Percentiles rank a stretch among this genome's conserved stretches.
These are phyloP conservation scores for Polyommatus iphigenia DNA, from an alignment of 2,888 invertebrate species.

Conservation along the genomic window DNA sequence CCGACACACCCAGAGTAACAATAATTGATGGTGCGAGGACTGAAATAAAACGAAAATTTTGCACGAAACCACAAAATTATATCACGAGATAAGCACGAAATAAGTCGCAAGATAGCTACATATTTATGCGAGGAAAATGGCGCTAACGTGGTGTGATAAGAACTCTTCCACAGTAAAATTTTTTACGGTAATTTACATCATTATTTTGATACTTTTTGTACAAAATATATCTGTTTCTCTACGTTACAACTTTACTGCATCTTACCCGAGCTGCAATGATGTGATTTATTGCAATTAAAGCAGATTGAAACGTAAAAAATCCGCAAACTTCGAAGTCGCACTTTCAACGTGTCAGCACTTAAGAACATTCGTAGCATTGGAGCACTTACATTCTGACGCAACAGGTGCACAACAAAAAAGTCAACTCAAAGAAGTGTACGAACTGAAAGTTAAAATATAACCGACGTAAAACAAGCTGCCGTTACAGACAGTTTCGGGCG, in stretches of 20 bases:
- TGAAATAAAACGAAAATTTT: background rate
- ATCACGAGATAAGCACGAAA: conserved; percentile 10
- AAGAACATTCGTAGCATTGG: conserved; percentile 60
- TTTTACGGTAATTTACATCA: background rate
- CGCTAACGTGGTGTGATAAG: conserved; percentile 1
- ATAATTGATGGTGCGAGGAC: background rate
- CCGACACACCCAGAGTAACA: background rate
- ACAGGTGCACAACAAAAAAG: conserved; percentile 49
- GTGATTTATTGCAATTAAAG: conserved; percentile 46
- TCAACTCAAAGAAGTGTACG: conserved; percentile 63
- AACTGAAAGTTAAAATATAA: conserved; percentile 56
- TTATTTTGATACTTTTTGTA: background rate
- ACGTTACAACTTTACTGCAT: background rate
- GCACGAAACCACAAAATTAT: conserved; percentile 5
- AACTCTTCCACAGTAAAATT: background rate
- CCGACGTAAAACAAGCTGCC: conserved; percentile 71
- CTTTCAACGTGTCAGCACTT: conserved; percentile 55
- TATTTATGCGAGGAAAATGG: conserved; percentile 17
- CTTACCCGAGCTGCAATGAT: conserved; percentile 30
- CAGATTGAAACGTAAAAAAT: conserved; percentile 54
- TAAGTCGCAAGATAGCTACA: background rate
- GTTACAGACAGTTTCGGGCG: conserved; percentile 69
- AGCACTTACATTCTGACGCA: conserved; percentile 69
- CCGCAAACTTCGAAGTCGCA: conserved; percentile 40
- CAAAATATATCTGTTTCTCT: background rate